Evolutionary conservation across 2,113 vertebrate genomes (phyloP).

Genomic region (Loxodonta africana): DNA sequence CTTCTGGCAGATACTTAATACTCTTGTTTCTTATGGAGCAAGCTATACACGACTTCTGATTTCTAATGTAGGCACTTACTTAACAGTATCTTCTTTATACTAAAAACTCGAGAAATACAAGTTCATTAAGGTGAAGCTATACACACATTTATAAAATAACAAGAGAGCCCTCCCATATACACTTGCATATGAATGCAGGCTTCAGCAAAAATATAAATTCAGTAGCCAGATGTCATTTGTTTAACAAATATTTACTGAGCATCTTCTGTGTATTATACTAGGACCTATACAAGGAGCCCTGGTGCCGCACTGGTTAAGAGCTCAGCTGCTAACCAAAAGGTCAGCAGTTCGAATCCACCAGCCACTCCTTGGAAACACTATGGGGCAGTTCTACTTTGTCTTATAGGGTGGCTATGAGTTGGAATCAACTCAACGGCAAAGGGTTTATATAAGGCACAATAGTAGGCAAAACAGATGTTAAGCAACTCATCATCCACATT

Average conservation of each 20-base stretch:
- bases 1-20: conserved; percentile 48
- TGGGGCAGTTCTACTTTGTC: too few relatives aligned
- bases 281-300: too few relatives aligned
- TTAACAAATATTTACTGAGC: conserved; percentile 14
- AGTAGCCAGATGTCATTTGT: conserved; percentile 21
- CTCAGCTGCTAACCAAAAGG: too few relatives aligned
- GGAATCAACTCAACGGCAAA: too few relatives aligned
- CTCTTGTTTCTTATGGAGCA: background rate
- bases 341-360: too few relatives aligned
- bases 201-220: conserved; percentile 5
- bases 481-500: background rate
- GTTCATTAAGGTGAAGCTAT: background rate
- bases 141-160: conserved; percentile 42
- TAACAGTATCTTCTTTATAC: background rate
- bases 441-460: background rate
- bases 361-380: too few relatives aligned
- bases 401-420: too few relatives aligned
- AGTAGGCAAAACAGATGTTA: background rate
- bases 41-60: background rate
- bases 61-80: background rate
- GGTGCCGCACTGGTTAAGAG: too few relatives aligned
- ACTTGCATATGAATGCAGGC: conserved; percentile 17
- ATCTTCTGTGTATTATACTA: background rate
- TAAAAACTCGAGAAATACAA: conserved; percentile 18
- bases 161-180: background rate